phyloP scores from a whole-genome alignment of 2,888 invertebrate species.

The Brenthis daphne region DNA sequence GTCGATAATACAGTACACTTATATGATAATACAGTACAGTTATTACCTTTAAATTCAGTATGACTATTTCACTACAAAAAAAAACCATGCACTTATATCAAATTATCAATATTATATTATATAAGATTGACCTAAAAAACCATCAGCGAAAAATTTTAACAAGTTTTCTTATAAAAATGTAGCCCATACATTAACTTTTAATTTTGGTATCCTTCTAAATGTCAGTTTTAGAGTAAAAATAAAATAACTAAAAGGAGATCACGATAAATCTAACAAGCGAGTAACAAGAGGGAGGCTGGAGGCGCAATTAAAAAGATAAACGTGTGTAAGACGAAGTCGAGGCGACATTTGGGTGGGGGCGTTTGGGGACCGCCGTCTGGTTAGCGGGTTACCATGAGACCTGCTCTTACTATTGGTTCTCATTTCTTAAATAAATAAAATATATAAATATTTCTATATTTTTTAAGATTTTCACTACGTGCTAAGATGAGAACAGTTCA shows the following conservation, averaged over 20 bases:
- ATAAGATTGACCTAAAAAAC: too few relatives aligned
- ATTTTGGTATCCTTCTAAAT: background rate
- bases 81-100: too few relatives aligned
- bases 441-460: background rate
- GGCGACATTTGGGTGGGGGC: conserved; percentile 65
- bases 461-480: too few relatives aligned
- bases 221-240: conserved; percentile 30
- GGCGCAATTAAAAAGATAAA: conserved; percentile 80
- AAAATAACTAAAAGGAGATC: conserved; percentile 39
- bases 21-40: too few relatives aligned
- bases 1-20: too few relatives aligned
- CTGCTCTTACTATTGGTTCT: conserved; percentile 49
- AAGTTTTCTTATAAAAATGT: background rate
- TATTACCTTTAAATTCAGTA: too few relatives aligned
- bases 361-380: conserved; percentile 69
- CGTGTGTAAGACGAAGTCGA: conserved; percentile 71
- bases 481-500: too few relatives aligned
- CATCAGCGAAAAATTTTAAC: too few relatives aligned
- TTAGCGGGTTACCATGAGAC: conserved; percentile 75
- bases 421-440: conserved; percentile 25
- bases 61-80: too few relatives aligned
- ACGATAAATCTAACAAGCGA: conserved; percentile 63
- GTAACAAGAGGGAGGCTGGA: conserved; percentile 61
- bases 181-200: background rate
- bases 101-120: too few relatives aligned